A percentile compares a stretch with the other conserved stretches of the same genome.
Conservation (phyloP, 2,113 vertebrate genomes). For the Dissostichus mawsoni region DNA sequence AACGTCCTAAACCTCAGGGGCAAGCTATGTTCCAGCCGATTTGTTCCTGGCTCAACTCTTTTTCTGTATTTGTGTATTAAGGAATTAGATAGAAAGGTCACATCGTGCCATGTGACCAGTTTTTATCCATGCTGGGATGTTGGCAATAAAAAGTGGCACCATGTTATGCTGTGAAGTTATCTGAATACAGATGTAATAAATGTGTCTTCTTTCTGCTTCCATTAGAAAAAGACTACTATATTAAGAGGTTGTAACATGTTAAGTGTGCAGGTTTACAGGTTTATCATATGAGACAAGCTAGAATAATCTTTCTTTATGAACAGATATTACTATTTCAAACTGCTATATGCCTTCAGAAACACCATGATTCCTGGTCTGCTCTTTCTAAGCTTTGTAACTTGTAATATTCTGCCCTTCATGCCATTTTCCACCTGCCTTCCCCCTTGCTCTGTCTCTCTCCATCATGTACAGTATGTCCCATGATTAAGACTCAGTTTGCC, state of each 20-base stretch:
- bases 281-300: neutral
- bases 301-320: neutral
- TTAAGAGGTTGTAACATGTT: neutral
- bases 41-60: neutral
- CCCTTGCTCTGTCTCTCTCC: constrained; percentile 9
- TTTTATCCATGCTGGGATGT: constrained; percentile 61
- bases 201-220: constrained; percentile 1
- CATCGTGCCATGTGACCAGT: constrained; percentile 36
- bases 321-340: neutral
- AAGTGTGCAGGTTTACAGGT: neutral
- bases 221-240: constrained; percentile 5
- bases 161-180: neutral
- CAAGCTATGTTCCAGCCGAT: neutral
- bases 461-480: constrained; percentile 23
- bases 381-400: constrained; percentile 1
- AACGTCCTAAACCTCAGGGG: neutral
- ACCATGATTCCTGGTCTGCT: neutral
- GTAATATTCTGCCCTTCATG: neutral
- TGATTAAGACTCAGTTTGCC: constrained; percentile 64
- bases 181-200: neutral
- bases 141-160: constrained; percentile 47
- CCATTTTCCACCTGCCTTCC: constrained; percentile 29
- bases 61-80: constrained; percentile 17
- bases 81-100: constrained; percentile 24
- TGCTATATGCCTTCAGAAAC: neutral